Conservation (phyloP, 2,888 invertebrate genomes). For the Choristoneura rosaceana region DNA sequence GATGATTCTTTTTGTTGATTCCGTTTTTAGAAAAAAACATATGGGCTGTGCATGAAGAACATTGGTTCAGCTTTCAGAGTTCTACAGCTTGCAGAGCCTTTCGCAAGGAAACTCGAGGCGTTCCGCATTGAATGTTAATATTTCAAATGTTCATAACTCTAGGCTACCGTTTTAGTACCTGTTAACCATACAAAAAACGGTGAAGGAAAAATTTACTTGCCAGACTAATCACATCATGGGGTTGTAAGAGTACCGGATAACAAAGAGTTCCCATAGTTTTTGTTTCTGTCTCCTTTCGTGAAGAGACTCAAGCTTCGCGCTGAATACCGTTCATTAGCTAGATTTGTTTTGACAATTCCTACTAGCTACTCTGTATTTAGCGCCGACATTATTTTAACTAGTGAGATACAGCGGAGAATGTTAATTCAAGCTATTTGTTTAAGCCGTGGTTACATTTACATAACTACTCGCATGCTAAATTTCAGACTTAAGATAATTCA, state of each 20-base stretch:
- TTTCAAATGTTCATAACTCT: background rate
- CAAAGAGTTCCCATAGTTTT: background rate
- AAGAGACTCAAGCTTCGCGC: background rate
- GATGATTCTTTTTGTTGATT: too few relatives aligned
- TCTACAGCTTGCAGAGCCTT: too few relatives aligned
- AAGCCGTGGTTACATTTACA: background rate
- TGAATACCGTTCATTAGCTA: constrained; percentile 1
- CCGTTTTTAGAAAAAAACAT: too few relatives aligned
- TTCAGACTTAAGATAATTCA: background rate
- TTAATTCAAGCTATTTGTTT: constrained; percentile 10
- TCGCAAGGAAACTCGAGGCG: too few relatives aligned
- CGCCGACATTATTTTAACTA: constrained; percentile 12
- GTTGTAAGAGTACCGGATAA: background rate
- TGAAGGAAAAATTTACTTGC: background rate
- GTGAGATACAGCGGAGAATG: background rate
- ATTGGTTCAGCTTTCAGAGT: too few relatives aligned
- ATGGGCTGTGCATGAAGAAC: too few relatives aligned
- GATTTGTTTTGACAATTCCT: constrained; percentile 18
- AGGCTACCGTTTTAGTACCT: background rate
- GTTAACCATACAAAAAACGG: too few relatives aligned
- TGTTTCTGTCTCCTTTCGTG: background rate
- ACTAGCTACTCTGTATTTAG: constrained; percentile 13
- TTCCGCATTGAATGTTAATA: too few relatives aligned
- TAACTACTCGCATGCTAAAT: background rate
- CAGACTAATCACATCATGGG: background rate